A percentile compares a stretch with the other conserved stretches of the same genome.
Evolutionary conservation across 2,888 invertebrate species (phyloP).

Genomic region (Tanypteryx hageni): DNA sequence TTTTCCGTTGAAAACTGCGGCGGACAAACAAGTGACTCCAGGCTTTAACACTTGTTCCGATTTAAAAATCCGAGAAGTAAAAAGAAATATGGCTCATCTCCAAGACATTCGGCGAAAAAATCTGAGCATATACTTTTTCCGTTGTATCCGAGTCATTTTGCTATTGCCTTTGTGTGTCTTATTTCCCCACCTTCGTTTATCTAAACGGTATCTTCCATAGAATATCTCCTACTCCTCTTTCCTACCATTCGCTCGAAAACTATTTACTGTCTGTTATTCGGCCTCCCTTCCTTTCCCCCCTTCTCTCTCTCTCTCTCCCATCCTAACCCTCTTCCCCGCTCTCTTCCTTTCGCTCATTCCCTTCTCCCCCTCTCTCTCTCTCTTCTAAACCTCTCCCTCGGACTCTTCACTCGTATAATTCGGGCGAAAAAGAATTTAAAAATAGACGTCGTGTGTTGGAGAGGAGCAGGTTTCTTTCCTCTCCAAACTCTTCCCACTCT

Average conservation of each 20-base stretch:
- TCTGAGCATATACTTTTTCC: not conserved
- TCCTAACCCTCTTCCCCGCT: not conserved
- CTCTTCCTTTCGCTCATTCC: not conserved
- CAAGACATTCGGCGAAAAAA: not conserved
- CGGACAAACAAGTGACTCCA: too few species aligned
- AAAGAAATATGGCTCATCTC: not conserved
- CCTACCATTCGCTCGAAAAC: not conserved
- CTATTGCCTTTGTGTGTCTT: not conserved
- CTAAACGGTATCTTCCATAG: not conserved
- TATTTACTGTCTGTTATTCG: not conserved
- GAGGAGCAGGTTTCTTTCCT: conserved; percentile 10
- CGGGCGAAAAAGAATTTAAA: conserved; percentile 24
- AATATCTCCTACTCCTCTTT: not conserved
- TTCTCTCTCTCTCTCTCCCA: not conserved
- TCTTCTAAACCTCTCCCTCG: not conserved
- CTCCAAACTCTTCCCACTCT: not conserved
- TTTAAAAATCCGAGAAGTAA: not conserved
- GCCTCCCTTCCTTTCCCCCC: not conserved
- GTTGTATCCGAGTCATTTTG: not conserved
- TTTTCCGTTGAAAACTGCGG: too few species aligned
- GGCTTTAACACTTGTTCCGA: too few species aligned
- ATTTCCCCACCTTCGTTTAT: not conserved
- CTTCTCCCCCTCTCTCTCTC: not conserved
- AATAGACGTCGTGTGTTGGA: not conserved
- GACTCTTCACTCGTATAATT: not conserved